Percentiles rank a stretch among this genome's conserved stretches.
phyloP scores from a whole-genome alignment of 2,797 vertebrate genomes.

The Mallotus villosus region DNA sequence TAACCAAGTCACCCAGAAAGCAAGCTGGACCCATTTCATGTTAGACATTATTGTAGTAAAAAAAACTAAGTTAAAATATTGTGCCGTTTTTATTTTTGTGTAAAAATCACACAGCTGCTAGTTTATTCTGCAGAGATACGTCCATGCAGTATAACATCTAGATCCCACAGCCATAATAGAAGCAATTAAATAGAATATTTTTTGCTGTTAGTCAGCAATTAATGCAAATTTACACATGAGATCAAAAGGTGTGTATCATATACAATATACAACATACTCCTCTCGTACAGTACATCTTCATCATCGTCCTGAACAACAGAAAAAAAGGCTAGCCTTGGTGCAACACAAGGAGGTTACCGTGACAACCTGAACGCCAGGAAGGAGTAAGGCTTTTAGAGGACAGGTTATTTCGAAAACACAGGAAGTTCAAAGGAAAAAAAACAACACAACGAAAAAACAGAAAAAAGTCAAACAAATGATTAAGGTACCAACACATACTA shows the following conservation, averaged over 20 bases:
- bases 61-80: conserved; percentile 83
- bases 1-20: too few species aligned
- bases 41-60: too few species aligned
- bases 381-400: conserved; percentile 79
- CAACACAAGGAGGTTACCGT: conserved; percentile 62
- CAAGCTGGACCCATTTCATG: too few species aligned
- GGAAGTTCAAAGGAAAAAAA: conserved; percentile 43
- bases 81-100: conserved; percentile 93
- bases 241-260: conserved; percentile 90
- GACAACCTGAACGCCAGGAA: conserved; percentile 75
- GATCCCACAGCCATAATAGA: conserved; percentile 92
- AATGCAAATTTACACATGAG: conserved; percentile 95
- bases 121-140: conserved; percentile 93
- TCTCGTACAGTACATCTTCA: conserved; percentile 71
- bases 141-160: conserved; percentile 95
- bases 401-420: conserved; percentile 50
- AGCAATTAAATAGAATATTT: conserved; percentile 93
- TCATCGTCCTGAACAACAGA: conserved; percentile 76
- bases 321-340: conserved; percentile 71
- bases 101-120: conserved; percentile 97
- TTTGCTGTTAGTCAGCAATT: conserved; percentile 93
- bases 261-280: conserved; percentile 82
- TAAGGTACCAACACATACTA: conserved; percentile 50
- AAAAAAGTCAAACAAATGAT: conserved; percentile 33
- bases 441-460: conserved; percentile 24